Evolutionary conservation across 2,113 vertebrate species (phyloP), one percentile per base, ranked within the genome.

Genomic region (Leucoraja erinaceus): DNA sequence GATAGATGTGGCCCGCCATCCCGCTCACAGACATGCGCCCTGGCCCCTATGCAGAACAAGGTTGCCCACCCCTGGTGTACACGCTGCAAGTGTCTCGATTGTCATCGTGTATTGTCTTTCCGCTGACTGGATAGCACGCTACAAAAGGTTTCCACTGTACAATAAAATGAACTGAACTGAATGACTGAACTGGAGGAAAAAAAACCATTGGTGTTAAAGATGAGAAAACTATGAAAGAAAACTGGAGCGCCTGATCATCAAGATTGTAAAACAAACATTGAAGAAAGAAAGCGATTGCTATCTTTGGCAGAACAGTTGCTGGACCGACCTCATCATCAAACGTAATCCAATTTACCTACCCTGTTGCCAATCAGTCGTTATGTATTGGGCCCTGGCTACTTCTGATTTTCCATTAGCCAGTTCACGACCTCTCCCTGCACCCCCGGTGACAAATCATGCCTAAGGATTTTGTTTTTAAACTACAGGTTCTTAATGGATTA

Each of bases 391-490:
- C 66, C 72, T 72, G 12, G 88, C 88, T 91, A 54, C 47, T 63
- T 88, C 83, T 63, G 83, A 59, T 72, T 38, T 91, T 70, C 66
- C 22, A 74, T 91, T 31, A 72, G 63, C 38, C 47, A 91, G 38
- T 91, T 91, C 33, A 54, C 4, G 66, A 72, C 90, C 66, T 72
- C 33, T 91, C 4, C 33, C 38, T 88, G 83, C 83, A 28, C 83
- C 63, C 83, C 31, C 63, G 83, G 72, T 91, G 90, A 91, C 66
- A 47, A 68, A 72, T 54, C 90, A 72, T 70, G 90, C 90, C 90
- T 91, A 66, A 33, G 90, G 90, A 91, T 91, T 79, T 91, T 25
- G 72, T 91, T 79, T 91, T 25, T 72, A 72, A 91, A 91, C 90
- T 72, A 68, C 66, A 72, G 47, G 90, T 33, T 54, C 68, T 72